Evolutionary conservation across 2,797 vertebrate genomes (phyloP).

Genomic region (Loris lydekkerianus): DNA sequence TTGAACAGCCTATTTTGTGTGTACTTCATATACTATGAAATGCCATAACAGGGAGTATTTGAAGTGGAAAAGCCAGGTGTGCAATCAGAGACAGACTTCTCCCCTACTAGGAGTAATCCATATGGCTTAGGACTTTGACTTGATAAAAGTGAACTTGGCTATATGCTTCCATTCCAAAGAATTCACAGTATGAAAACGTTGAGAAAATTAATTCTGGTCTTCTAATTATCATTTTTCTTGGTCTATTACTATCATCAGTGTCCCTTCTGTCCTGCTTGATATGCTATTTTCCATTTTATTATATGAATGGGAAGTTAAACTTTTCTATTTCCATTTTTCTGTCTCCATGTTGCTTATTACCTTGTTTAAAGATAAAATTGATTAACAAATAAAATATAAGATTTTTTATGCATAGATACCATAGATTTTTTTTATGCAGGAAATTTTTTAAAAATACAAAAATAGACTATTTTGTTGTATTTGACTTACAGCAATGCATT

Average conservation of each 20-base stretch:
- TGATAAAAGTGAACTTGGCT: neutral
- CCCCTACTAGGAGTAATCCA: neutral
- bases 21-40: slow-evolving; percentile 56
- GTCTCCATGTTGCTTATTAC: neutral
- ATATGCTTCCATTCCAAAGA: neutral
- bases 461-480: neutral
- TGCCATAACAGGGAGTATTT: slow-evolving; percentile 35
- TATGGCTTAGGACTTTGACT: slow-evolving; percentile 40
- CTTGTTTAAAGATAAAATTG: neutral
- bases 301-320: neutral
- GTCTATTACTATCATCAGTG: neutral
- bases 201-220: neutral
- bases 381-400: slow-evolving; percentile 19
- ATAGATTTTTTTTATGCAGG: neutral
- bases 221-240: neutral
- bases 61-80: slow-evolving; percentile 58
- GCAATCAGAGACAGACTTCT: slow-evolving; percentile 41
- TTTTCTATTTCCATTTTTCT: neutral
- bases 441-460: neutral
- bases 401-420: neutral
- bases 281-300: neutral
- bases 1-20: slow-evolving; percentile 28
- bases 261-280: neutral
- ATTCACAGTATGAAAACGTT: neutral
- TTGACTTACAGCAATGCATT: neutral